A percentile compares a stretch with the other conserved stretches of the same genome.
Evolutionary conservation across 2,888 invertebrate species (phyloP).

Genomic region (Caenorhabditis afra): DNA sequence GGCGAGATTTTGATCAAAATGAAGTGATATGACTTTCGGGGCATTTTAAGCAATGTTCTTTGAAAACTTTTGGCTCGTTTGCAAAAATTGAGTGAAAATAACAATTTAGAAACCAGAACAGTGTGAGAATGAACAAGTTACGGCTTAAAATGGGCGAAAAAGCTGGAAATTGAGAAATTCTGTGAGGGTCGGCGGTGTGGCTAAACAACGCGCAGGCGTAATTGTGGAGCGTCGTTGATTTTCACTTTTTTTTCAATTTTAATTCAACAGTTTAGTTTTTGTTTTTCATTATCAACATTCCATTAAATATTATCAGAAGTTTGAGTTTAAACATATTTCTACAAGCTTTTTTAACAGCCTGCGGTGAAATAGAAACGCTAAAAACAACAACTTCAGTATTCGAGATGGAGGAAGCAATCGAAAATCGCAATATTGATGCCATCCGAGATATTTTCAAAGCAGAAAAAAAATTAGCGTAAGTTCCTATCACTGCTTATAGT

Average conservation of each 20-base stretch:
- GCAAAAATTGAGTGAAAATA: background rate
- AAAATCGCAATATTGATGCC: conserved; percentile 50
- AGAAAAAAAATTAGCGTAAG: conserved; percentile 47
- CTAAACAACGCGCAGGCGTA: conserved; percentile 40
- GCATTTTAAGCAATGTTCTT: too few species aligned
- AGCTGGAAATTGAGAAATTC: background rate
- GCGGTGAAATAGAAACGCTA: too few species aligned
- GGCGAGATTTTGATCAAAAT: too few species aligned
- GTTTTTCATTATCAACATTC: too few species aligned
- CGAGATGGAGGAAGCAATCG: conserved; percentile 56
- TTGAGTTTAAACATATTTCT: too few species aligned
- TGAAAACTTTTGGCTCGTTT: too few species aligned
- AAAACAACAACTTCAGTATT: conserved; percentile 1
- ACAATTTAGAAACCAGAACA: background rate
- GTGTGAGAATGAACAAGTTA: background rate
- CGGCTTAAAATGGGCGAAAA: conserved; percentile 3
- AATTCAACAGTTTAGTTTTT: too few species aligned
- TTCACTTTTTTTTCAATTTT: conserved; percentile 3
- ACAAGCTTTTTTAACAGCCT: too few species aligned
- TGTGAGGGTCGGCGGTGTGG: conserved; percentile 23
- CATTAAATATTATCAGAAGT: too few species aligned
- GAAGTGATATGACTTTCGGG: too few species aligned
- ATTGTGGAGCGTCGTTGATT: conserved; percentile 29
- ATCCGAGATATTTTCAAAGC: conserved; percentile 44
- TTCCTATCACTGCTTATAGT: background rate